A percentile compares a stretch with the other conserved stretches of the same genome.
phyloP scores from a whole-genome alignment of 2,797 vertebrate genomes.

The Microtus californicus region DNA sequence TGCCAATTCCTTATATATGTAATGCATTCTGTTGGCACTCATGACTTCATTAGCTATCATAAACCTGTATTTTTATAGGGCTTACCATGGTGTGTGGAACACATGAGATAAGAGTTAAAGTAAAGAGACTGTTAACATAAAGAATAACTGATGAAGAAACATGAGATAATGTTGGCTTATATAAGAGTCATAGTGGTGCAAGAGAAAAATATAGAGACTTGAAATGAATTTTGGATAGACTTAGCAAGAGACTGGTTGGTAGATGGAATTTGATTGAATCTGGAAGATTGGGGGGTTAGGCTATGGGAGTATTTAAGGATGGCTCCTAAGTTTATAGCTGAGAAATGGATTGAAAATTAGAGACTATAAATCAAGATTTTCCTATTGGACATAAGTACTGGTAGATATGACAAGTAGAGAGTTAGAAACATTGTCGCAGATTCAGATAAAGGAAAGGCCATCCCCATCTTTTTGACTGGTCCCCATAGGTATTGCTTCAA shows the following conservation, averaged over 20 bases:
- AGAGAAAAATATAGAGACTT: not conserved
- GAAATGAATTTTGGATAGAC: not conserved
- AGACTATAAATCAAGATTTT: conserved; percentile 21
- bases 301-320: conserved; percentile 1
- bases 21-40: not conserved
- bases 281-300: not conserved
- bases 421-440: not conserved
- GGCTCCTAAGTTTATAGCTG: not conserved
- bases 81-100: not conserved
- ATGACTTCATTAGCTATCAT: not conserved
- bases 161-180: not conserved
- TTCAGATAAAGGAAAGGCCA: not conserved
- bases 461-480: not conserved
- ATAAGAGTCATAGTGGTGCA: not conserved
- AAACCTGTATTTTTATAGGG: not conserved
- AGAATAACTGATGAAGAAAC: not conserved
- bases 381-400: not conserved
- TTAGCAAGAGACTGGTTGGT: not conserved
- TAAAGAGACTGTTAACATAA: not conserved
- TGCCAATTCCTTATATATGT: no score
- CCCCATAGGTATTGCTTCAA: not conserved
- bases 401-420: not conserved
- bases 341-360: conserved; percentile 27
- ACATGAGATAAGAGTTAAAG: not conserved
- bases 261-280: not conserved